Base-by-base conservation (phyloP, 2,888 invertebrate species). In the Tribolium freemani region DNA sequence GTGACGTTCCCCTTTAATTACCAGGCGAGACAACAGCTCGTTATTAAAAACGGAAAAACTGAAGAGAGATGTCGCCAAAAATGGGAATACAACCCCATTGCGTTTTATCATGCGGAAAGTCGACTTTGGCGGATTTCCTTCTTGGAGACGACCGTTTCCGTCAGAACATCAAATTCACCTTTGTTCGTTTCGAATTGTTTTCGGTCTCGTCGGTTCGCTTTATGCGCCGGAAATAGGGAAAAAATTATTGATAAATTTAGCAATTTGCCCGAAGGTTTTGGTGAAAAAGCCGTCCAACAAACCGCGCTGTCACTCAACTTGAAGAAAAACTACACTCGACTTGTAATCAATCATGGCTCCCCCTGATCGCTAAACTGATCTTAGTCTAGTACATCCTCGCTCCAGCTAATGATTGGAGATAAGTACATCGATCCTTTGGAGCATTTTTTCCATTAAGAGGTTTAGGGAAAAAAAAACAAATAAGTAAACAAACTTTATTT, bases 381-480 rank as follows among this genome's bases (percentile, higher is more conserved):
- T 74, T 74, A 76, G 76, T 75, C 76, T 75, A 73, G 73, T 74
- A 72, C 76, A 78, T 78, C 78, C 78, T 77, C 76, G 69, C 76
- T 74, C 72, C 75, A 74, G 77, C 79, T 80, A 77, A 79, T 78
- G 78, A 79, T 79, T 79, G 76, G 77, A 75, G 75, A 76, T 78
- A 79, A 79, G 79, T 77, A 78, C 77, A 75, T 77, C 77, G 56
- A 53, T 60, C 58, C 58, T 60, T 30, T 6, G 38, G 57, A 53
- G 45, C 54, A 63, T 56, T 70, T 63, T 63, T 70, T 70, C 61
- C 69, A 70, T 63, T 26, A 69, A 69, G 50, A 38, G 38, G 66
- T 66, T 21, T 26, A 9, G 1, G 16, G n/a, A 31, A 56, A 56
- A 63, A 50, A 48, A 45, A 5, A 46, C 20, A 20, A 20, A 48